Conservation (phyloP, 2,113 vertebrate species). For the Solea senegalensis region DNA sequence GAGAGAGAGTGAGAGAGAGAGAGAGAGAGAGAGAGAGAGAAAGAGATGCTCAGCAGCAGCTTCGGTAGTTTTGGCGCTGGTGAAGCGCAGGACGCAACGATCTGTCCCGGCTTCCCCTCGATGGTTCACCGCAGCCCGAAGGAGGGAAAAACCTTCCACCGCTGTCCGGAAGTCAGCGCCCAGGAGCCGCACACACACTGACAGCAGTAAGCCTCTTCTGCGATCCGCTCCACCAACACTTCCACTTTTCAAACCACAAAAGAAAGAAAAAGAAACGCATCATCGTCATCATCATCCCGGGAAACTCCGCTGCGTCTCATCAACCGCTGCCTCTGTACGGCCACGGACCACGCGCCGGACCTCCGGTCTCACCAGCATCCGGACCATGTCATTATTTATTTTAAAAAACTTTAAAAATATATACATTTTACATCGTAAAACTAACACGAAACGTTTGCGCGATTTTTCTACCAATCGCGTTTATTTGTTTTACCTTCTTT, state of each 20-base stretch:
- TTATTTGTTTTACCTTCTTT: too few relatives aligned
- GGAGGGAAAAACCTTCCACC: constrained; percentile 64
- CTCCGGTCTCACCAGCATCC: neutral
- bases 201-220: constrained; percentile 34
- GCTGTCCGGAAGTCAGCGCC: constrained; percentile 43
- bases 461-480: too few relatives aligned
- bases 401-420: too few relatives aligned
- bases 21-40: neutral
- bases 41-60: constrained; percentile 19
- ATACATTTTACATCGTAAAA: neutral
- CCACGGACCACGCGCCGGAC: constrained; percentile 5
- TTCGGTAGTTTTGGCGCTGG: constrained; percentile 63
- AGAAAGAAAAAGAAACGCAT: neutral
- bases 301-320: constrained; percentile 14
- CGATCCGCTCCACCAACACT: neutral
- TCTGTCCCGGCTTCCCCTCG: constrained; percentile 62
- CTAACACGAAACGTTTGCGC: too few relatives aligned
- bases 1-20: neutral
- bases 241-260: constrained; percentile 19
- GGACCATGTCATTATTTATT: neutral
- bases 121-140: constrained; percentile 66
- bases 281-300: neutral
- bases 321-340: constrained; percentile 30
- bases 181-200: constrained; percentile 35
- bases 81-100: constrained; percentile 65